Evolutionary conservation across 1,140 invertebrate genomes (phyloP), one percentile per base, ranked within the genome.

Genomic region (Lethrus apterus): DNA sequence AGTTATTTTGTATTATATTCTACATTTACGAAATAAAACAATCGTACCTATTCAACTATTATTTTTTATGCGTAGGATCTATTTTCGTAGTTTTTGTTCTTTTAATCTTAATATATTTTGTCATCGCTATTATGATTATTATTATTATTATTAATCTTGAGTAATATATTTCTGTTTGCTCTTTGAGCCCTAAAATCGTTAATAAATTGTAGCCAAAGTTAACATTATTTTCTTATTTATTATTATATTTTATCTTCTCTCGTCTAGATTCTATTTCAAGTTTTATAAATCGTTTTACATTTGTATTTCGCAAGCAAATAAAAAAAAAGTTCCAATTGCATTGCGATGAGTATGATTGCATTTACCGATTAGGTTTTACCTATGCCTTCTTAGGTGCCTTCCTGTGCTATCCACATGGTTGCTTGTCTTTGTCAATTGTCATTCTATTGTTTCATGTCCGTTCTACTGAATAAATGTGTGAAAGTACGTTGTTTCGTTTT

Each of bases 311-410:
- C 7, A 26, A 26, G n/a, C 7, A 26, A 26, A 7, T 26, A n/a
- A 26, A 7, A 26, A 8, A 34, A 34, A 34, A 18, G 11, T 34
- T 34, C 10, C 33, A 15, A 21, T 36, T 38, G 24, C 24, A 26
- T 26, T 38, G 24, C n/a, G 35, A 38, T 38, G 13, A 21, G 9
- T 35, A 38, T 38, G 13, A 21, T 13, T 38, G 20, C 10, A 38
- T n/a, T 21, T 38, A 21, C 35, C 20, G 18, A 46, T 52, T 50
- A 44, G 33, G 15, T 32, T 33, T 18, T 41, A 45, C 41, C 51
- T 51, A 54, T 44, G 46, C 54, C 56, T 55, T 58, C 52, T 52
- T 60, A 60, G 56, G 58, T 60, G 58, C 58, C 58, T 60, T 60
- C 50, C 54, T 53, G 23, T 24, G 23, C 40, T 42, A 46, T 51